Evolutionary conservation across 2,797 vertebrate species (phyloP), one percentile per base, ranked within the genome.

Genomic region (Dromococcyx pavoninus): DNA sequence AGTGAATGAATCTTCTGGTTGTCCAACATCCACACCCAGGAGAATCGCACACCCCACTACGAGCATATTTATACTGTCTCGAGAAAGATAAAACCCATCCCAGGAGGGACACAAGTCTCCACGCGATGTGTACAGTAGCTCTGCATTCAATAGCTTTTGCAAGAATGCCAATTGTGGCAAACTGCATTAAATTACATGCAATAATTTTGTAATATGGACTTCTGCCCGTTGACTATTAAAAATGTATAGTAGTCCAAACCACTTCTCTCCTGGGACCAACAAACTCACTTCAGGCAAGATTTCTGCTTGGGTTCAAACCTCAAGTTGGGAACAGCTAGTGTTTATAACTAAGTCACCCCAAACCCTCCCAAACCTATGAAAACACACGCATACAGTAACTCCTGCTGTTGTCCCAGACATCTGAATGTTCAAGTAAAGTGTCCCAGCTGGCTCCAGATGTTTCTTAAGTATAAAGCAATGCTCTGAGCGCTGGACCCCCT

Each of bases 251-350:
- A 93, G 93, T 97, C 97, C 97, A 97, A 97, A 97, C 97, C 96
- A 97, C 96, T 11, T 19, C 72, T 96, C 96, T 95, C 94, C 88
- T 22, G 97, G 93, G 97, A 95, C 72, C 33, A 82, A 82, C 96
- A 90, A 48, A 74, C 91, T 71, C 92, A 94, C 96, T 96, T 91
- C 65, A 41, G 97, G 97, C 96, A 96, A 96, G 96, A 90, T 92
- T 97, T 97, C 96, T 76, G 66, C 95, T 93, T 86, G 93, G 96
- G 89, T 97, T 97, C 95, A 97, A 97, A 97, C 97, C 96, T 97
- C 97, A 97, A 95, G 94, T 96, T 32, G 88, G 96, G 97, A 97
- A 97, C 89, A 91, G 96, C 93, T 89, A 89, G 94, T 97, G 96
- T 94, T 97, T 97, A 97, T 96, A 94, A 91, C 78, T 91, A 94